Conservation (phyloP, 2,888 invertebrate species). For the Heterodera filipjevi region DNA sequence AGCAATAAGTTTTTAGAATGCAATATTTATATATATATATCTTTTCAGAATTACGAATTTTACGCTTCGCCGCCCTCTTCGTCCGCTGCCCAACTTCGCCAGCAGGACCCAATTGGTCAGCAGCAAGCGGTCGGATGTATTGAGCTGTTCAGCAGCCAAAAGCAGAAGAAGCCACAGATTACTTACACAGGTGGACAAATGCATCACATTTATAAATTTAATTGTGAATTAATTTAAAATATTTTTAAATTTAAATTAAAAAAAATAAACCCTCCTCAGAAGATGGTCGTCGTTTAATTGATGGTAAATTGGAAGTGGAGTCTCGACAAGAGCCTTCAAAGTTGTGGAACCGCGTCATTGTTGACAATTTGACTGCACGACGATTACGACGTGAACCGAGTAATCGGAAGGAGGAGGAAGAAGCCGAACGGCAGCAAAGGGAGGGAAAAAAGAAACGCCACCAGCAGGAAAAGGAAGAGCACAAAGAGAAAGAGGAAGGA, state of each 20-base stretch:
- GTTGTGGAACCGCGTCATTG: background rate
- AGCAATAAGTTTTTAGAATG: background rate
- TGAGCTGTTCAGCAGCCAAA: background rate
- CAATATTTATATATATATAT: too few relatives aligned
- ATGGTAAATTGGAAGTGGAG: background rate
- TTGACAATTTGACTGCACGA: background rate
- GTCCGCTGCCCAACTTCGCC: background rate
- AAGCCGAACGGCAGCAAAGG: background rate
- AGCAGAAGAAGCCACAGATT: background rate
- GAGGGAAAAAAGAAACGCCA: too few relatives aligned
- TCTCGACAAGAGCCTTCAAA: background rate
- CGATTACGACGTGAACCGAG: background rate
- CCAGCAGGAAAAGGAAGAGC: background rate
- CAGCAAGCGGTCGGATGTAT: background rate
- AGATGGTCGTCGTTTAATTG: constrained; percentile 1
- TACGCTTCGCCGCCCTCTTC: constrained; percentile 7
- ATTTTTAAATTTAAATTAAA: background rate
- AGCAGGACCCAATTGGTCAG: background rate
- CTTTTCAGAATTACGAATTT: background rate
- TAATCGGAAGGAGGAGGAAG: background rate
- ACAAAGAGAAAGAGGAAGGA: background rate
- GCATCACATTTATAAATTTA: background rate
- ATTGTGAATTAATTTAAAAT: background rate
- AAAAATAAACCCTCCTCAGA: background rate
- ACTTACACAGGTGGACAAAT: background rate